Base-by-base conservation (phyloP, 1,140 invertebrate genomes). In the Hesperophylax magnus region DNA sequence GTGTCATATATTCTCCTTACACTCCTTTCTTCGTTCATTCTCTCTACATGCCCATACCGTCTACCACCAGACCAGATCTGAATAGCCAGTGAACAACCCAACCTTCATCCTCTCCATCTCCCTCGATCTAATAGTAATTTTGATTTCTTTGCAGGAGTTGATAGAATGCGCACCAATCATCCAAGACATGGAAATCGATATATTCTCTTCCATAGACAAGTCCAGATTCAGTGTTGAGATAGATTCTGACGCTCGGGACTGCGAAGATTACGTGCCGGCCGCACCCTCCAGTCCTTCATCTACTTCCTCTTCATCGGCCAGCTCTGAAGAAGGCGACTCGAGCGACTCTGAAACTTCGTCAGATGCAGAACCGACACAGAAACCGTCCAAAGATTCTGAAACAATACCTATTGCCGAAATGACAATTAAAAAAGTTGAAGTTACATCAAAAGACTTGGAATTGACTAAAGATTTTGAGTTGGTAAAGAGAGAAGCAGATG, bases 211-310 rank as follows among this genome's bases (percentile, higher is more conserved):
- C 1, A 7, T 83, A 54, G 82, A 81, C 11, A 78, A 65, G 27
- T 47, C 31, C 9, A 9, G 71, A 0, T 83, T 79, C 56, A 81
- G 79, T 18, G 61, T 83, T 14, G 79, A 76, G 54, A 81, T 83
- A 47, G 82, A 81, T 53, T 79, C 39, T 14, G 79, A 83, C 39
- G 77, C 82, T 39, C 27, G 14, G 56, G 82, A 83, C 54, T 83
- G 82, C 61, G 79, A 83, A 65, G 82, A 83, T 56, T 83, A 83
- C 39, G 61, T 79, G 2, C 69, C 79, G 1, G 17, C 47, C 22
- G 18, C 34, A 47, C 11, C 15, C 54, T 58, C 34, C 69, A 18
- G 20, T 39, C 34, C 58, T 54, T 71, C 69, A 39, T 65, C 69
- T 18, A 69, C 77, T 1, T 67, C 75, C 0, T 79, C 79, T 3